A percentile compares a stretch with the other conserved stretches of the same genome.
These are phyloP conservation scores for Tetragonisca angustula DNA, from an alignment of 2,888 invertebrate genomes.

Conservation along the genomic window DNA sequence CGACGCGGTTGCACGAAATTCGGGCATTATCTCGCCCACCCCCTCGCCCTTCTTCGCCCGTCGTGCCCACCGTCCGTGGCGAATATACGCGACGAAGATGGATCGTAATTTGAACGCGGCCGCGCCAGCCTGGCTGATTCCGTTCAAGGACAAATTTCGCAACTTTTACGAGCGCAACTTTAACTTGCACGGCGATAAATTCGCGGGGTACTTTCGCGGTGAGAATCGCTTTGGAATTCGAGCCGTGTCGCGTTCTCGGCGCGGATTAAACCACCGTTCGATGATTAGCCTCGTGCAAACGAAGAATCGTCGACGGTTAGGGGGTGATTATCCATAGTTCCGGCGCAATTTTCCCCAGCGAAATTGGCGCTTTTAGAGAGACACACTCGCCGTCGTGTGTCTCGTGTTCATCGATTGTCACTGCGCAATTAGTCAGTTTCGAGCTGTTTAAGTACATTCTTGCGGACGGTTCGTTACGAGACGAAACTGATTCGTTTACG, in stretches of 20 bases:
- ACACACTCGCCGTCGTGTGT: neutral
- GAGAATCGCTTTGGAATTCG: conserved; percentile 1
- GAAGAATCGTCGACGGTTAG: neutral
- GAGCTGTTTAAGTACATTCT: neutral
- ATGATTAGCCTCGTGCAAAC: neutral
- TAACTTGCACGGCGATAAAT: conserved; percentile 37
- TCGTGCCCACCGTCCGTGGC: neutral
- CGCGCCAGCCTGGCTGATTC: neutral
- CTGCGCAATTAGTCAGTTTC: neutral
- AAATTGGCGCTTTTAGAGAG: neutral
- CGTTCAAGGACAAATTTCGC: conserved; percentile 44
- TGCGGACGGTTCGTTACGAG: neutral
- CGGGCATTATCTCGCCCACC: conserved; percentile 45
- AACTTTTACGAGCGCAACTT: conserved; percentile 37
- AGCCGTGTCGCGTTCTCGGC: conserved; percentile 10
- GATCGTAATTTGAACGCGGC: conserved; percentile 30
- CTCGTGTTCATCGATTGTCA: neutral
- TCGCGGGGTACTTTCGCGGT: conserved; percentile 1
- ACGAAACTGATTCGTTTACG: too few relatives aligned
- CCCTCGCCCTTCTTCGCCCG: neutral
- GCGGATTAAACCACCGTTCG: neutral
- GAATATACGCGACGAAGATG: conserved; percentile 36
- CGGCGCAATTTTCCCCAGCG: neutral
- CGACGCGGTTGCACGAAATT: conserved; percentile 52
- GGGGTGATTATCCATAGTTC: neutral